Conservation (phyloP, 2,888 invertebrate genomes). For the Ypsolopha scabrella region DNA sequence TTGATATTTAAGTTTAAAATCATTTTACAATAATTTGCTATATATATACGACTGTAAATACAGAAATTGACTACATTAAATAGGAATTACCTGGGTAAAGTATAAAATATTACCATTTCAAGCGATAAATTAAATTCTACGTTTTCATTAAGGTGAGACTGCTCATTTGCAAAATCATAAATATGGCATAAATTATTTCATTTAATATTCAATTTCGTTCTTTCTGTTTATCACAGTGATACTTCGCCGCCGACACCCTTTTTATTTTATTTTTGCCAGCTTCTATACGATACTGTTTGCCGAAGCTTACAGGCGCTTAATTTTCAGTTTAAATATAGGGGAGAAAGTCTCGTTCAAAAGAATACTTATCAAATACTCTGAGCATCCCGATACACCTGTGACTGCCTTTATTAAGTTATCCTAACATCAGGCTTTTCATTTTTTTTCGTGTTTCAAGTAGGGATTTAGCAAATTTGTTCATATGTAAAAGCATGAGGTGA, state of each 20-base stretch:
- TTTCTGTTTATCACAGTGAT: conserved; percentile 42
- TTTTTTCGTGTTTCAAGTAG: no score
- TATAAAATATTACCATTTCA: conserved; percentile 7
- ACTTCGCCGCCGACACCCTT: conserved; percentile 57
- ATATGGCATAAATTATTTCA: conserved; percentile 73
- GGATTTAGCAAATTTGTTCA: no score
- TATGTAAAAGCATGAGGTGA: no score
- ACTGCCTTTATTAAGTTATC: conserved; percentile 5
- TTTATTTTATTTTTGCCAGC: conserved; percentile 38
- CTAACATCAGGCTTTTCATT: no score
- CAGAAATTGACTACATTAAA: background rate
- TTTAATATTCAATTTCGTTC: conserved; percentile 71
- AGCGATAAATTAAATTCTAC: conserved; percentile 39
- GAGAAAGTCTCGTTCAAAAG: conserved; percentile 52
- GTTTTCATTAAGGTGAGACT: conserved; percentile 67
- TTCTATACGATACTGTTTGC: conserved; percentile 54
- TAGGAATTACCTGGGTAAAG: no score
- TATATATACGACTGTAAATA: conserved; percentile 1
- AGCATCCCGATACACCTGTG: conserved; percentile 37
- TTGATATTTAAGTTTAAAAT: no score
- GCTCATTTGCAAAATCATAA: conserved; percentile 70
- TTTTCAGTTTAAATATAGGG: conserved; percentile 63
- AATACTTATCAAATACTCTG: conserved; percentile 47
- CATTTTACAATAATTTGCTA: background rate
- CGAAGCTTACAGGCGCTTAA: conserved; percentile 46